phyloP scores from a whole-genome alignment of 2,113 vertebrate genomes.

The Astur gentilis region DNA sequence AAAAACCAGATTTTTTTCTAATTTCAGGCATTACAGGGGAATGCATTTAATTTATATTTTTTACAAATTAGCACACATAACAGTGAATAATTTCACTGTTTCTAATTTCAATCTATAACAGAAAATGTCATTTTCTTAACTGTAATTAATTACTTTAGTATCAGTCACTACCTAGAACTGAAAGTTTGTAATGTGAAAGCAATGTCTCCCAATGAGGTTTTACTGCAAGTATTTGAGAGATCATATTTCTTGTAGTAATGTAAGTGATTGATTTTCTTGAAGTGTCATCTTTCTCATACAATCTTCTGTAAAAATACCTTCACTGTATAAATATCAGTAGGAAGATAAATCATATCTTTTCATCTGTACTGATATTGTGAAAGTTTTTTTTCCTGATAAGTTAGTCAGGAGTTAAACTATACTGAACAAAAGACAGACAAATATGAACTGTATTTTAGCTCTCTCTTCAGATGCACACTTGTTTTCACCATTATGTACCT shows the following conservation, averaged over 20 bases:
- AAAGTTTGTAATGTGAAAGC: background rate
- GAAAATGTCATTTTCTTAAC: background rate
- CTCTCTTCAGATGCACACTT: background rate
- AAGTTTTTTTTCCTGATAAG: background rate
- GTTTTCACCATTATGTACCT: background rate
- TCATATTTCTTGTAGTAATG: background rate
- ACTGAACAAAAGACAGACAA: background rate
- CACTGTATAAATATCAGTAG: background rate
- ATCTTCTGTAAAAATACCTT: background rate
- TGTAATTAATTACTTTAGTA: background rate
- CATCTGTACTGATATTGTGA: background rate
- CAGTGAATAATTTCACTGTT: background rate
- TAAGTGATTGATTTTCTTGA: slow-evolving; percentile 7
- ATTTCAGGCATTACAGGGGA: background rate
- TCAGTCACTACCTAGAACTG: background rate
- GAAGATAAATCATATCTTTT: slow-evolving; percentile 10
- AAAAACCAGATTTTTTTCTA: background rate
- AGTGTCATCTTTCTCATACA: background rate
- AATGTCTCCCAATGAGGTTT: background rate
- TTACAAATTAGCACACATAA: background rate
- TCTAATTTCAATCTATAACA: background rate
- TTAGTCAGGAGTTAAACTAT: background rate
- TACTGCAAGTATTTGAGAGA: background rate
- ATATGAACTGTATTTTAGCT: background rate
- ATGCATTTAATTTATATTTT: background rate